These are phyloP conservation scores for Aplodontia rufa DNA, from an alignment of 2,113 vertebrate genomes.

Conservation along the genomic window DNA sequence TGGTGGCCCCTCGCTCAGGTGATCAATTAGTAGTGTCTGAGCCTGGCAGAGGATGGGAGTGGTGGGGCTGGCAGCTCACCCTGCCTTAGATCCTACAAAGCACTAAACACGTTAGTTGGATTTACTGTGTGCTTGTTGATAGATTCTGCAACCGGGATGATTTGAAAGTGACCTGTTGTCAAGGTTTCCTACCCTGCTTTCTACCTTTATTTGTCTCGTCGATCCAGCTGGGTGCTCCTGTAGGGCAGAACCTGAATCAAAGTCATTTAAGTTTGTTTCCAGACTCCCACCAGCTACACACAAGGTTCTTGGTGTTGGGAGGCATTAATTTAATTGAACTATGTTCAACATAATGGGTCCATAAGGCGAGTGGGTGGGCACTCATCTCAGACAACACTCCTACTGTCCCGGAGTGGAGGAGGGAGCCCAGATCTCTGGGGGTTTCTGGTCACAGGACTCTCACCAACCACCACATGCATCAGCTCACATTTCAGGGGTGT, in stretches of 20 bases:
- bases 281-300: neutral
- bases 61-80: neutral
- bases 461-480: neutral
- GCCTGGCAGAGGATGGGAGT: neutral
- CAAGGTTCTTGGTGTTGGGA: neutral
- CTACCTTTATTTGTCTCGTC: neutral
- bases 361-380: neutral
- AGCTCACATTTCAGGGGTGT: neutral
- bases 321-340: neutral
- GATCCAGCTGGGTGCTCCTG: neutral
- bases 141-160: neutral
- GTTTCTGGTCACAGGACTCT: neutral
- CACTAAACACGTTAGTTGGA: rapidly evolving
- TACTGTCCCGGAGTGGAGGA: neutral
- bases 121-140: too few species aligned
- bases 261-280: neutral
- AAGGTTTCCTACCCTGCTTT: neutral
- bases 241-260: neutral
- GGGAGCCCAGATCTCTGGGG: neutral
- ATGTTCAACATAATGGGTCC: neutral
- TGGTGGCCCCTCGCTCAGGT: neutral
- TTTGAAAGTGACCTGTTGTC: neutral
- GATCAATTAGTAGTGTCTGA: neutral
- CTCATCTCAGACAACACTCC: neutral
- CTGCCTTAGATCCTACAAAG: rapidly evolving